Base-by-base conservation (phyloP, 2,113 vertebrate species). In the Tichodroma muraria region DNA sequence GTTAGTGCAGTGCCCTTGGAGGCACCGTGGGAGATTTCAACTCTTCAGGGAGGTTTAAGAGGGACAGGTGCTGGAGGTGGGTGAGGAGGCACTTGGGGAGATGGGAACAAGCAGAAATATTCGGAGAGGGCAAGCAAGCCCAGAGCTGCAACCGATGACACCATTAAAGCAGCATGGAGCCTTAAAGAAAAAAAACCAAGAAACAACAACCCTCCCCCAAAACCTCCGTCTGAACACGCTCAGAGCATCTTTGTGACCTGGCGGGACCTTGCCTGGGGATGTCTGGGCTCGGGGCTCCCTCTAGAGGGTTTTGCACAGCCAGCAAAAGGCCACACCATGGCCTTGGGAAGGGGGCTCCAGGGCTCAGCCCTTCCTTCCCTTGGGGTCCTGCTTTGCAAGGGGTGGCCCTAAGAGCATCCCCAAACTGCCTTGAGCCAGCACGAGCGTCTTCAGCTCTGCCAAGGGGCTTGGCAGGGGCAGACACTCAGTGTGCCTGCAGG, bases 231-330 rank as follows among this genome's bases (percentile, higher is more conserved):
- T 31, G n/a, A 38, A 27, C 23, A 11, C 6, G 9, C n/a, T 13
- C 17, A 8, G 13, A 38, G 35, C 35, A 9, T 13, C 54, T 70
- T 8, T 5, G 60, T 27, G 68, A 60, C 54, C 54, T 37, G 18
- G 1, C 2, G 14, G 25, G 59, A 45, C 76, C 37, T 59, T 0
- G 21, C 23, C 16, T 1, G 4, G 38, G 18, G 30, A 90, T 92
- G 60, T 22, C 56, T 90, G 80, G 61, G 38, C 71, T 81, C 38
- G 1, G 69, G 65, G 93, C 96, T 95, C 96, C 93, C 94, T 95
- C 96, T 95, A 95, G 91, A 95, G 96, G 93, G 64, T 65, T 80
- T 56, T 65, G 40, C 22, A 28, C 27, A 49, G 19, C 15, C 75
- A 18, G 25, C 71, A 45, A 50, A 59, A 6, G 60, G 20, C 22